Evolutionary conservation across 2,797 vertebrate species (phyloP).

Genomic region (Enteromius argenteus): DNA sequence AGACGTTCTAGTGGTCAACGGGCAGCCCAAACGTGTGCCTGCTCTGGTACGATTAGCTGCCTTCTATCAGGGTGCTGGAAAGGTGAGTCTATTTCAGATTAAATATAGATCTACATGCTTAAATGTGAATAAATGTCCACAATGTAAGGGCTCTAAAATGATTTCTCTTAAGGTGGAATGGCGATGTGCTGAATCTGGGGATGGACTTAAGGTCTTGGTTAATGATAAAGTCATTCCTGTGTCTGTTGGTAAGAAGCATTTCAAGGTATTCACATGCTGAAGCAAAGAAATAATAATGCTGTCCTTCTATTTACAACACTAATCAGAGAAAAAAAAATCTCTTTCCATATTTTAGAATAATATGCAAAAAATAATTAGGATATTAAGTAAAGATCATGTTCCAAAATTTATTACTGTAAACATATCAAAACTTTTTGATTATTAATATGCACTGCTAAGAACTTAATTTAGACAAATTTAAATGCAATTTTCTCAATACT

Average conservation of each 20-base stretch:
- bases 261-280: neutral
- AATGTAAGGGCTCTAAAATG: slow-evolving; percentile 4
- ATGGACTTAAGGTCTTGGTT: slow-evolving; percentile 77
- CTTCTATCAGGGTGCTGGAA: slow-evolving; percentile 83
- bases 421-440: no score
- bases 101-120: neutral
- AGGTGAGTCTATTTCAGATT: slow-evolving; percentile 70
- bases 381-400: no score
- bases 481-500: no score
- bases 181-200: slow-evolving; percentile 69
- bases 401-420: no score
- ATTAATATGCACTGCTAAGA: no score
- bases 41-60: slow-evolving; percentile 80
- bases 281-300: neutral
- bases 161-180: slow-evolving; percentile 79
- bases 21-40: slow-evolving; percentile 70
- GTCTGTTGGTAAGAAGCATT: slow-evolving; percentile 71
- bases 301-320: neutral
- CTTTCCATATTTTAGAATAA: neutral
- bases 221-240: slow-evolving; percentile 74
- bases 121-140: neutral
- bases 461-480: no score
- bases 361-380: no score
- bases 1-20: slow-evolving; percentile 65
- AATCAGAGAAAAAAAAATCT: neutral